Evolutionary conservation across 1,140 invertebrate genomes (phyloP), one percentile per base, ranked within the genome.

Genomic region (Pseudomyrmex cubaensis): DNA sequence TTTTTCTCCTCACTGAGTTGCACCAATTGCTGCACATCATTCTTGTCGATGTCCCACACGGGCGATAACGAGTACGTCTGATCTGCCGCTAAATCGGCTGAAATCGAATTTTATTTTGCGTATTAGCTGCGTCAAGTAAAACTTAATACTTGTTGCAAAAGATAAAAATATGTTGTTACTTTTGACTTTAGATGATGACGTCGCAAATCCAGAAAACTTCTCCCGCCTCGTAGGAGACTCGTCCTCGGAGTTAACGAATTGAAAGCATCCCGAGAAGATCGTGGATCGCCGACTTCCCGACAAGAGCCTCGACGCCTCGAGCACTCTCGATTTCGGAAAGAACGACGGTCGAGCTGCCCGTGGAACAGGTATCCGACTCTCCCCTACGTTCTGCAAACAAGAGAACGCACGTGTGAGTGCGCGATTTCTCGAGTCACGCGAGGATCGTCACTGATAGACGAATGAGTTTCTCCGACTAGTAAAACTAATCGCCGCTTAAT

Each of bases 301-400:
- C 9, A 86, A 59, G 25, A 87, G 84, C 9, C 90, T 90, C 56
- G 89, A 75, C 4, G 89, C 83, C 2, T 82, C 87, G 12, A 92
- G 74, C 13, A 91, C 84, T 83, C 90, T 90, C 22, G 90, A 84
- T 84, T 93, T 93, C 8, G 92, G 91, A 54, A 93, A 88, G 72
- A 93, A 91, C 57, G 93, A 93, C n/a, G 92, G 92, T n/a, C 92
- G 88, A 8, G 90, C 83, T 22, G 90, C 88, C 64, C 92, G 86
- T 70, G 92, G 90, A 63, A 93, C 86, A 67, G 92, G 93, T 85
- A 93, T 93, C 73, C 92, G 91, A 61, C 92, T 93, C 86, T 93
- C 93, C 77, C 90, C 91, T 83, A 90, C 85, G 83, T 93, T 93
- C 93, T 93, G 87, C 7, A 90, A 91, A 62, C 73, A 78, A 61